Percentiles rank a stretch among this genome's conserved stretches.
These are phyloP conservation scores for Sternotherus odoratus DNA, from an alignment of 2,797 vertebrate species.

Conservation along the genomic window DNA sequence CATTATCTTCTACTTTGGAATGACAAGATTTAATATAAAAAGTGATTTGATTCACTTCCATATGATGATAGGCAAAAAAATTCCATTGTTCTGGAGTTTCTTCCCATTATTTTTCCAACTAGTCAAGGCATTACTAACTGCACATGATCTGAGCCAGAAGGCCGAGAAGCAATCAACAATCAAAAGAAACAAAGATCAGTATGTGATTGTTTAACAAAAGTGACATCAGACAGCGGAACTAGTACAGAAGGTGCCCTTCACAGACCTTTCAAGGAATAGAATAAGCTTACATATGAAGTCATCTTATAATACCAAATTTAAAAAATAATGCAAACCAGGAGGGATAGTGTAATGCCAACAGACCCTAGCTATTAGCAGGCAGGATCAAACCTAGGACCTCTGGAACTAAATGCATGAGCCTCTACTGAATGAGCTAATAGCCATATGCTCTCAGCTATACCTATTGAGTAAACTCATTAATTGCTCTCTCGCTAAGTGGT, in stretches of 20 bases:
- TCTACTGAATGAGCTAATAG: too few species aligned
- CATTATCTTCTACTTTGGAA: background rate
- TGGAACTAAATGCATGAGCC: too few species aligned
- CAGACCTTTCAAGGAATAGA: background rate
- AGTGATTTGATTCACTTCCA: background rate
- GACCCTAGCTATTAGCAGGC: too few species aligned
- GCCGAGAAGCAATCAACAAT: too few species aligned
- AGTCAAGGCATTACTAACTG: background rate
- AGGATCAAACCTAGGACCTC: too few species aligned
- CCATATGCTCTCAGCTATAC: too few species aligned
- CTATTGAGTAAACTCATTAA: too few species aligned
- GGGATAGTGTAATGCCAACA: accelerated
- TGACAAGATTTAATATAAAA: background rate
- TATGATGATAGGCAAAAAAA: background rate
- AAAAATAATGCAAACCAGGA: background rate
- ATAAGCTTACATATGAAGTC: background rate
- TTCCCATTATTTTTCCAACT: background rate
- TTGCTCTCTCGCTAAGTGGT: too few species aligned
- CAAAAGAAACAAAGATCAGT: background rate
- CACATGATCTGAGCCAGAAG: too few species aligned
- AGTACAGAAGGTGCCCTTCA: background rate
- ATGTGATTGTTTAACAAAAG: background rate
- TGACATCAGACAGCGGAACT: background rate
- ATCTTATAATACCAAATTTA: background rate
- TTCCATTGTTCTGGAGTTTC: background rate